These are phyloP conservation scores for Crambe crambe DNA, from an alignment of 37 sponge, comb jelly and placozoan species.

Conservation along the genomic window DNA sequence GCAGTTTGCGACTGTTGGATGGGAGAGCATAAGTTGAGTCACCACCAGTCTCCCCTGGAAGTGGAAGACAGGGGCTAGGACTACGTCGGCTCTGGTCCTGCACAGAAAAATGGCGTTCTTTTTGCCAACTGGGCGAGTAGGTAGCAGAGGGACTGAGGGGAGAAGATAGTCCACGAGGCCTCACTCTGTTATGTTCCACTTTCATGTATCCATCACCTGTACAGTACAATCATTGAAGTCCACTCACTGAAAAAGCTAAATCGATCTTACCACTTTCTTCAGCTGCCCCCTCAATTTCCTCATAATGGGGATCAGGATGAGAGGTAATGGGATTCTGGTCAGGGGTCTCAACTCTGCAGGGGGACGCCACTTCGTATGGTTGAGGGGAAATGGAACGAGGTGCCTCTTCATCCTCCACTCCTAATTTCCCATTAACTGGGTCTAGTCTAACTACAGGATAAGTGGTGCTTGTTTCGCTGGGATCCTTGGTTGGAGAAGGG, in stretches of 20 bases:
- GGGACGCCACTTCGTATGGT: not conserved
- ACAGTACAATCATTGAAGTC: not conserved
- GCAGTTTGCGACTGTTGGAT: slow-evolving; percentile 28
- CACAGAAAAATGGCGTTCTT: not conserved
- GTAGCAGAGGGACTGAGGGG: not conserved
- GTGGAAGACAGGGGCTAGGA: not conserved
- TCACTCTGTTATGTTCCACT: not conserved
- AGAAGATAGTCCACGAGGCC: not conserved
- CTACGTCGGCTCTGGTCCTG: not conserved
- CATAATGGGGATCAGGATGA: not conserved
- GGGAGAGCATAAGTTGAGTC: slow-evolving; percentile 13
- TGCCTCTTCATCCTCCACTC: not conserved
- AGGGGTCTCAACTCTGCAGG: not conserved
- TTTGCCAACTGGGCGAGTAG: too few relatives aligned
- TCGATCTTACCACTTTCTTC: not conserved
- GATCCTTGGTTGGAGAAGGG: not conserved
- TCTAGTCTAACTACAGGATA: not conserved
- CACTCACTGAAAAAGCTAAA: not conserved
- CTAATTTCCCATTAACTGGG: not conserved
- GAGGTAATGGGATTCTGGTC: not conserved
- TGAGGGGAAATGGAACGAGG: not conserved
- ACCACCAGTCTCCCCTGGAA: not conserved
- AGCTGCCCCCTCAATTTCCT: not conserved
- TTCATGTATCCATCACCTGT: slow-evolving; percentile 10
- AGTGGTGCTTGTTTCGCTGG: not conserved